Base-by-base conservation (phyloP, 2,888 invertebrate genomes). In the Lasioglossum malachurum region DNA sequence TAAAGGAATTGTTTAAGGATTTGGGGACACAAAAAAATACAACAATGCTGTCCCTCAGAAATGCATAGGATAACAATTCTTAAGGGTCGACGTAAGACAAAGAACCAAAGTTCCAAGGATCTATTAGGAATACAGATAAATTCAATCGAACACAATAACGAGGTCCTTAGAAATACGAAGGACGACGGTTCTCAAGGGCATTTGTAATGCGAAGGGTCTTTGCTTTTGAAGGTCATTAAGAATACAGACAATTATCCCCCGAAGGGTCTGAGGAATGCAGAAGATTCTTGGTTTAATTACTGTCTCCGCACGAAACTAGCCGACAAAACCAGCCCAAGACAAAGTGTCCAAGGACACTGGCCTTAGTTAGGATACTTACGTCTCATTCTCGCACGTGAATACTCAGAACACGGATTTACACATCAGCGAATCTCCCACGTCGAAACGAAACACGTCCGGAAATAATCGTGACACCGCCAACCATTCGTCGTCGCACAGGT, bases 101-200 rank as follows among this genome's bases (percentile, higher is more conserved):
- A 31, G 16, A 53, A 8, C 23, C 49, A 49, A 12, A n/a, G 4
- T 12, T n/a, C n/a, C n/a, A 10, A 57, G 12, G 57, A n/a, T 12
- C 57, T 57, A 10, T n/a, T n/a, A n/a, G 57, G 57, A 57, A 57
- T n/a, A 57, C 57, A 57, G 57, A n/a, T 57, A n/a, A n/a, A n/a
- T 57, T n/a, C n/a, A 57, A 10, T 53, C 3, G 0, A 19, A 64
- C 16, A 1, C 31, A 64, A 64, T 64, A 64, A 64, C 19, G 19
- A 64, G 31, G 64, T 31, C 31, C 31, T 31, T 7, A 19, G 31
- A 31, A 31, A 19, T 64, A 8, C 19, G n/a, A 64, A 14, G 14
- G 31, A 16, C 60, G 16, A 31, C 2, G 31, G 7, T 27, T 46
- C 53, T 64, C 2, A 8, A 64, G 31, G 31, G 31, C 19, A 7